Percentiles rank a stretch among this genome's conserved stretches.
Evolutionary conservation across 2,113 vertebrate genomes (phyloP).

Genomic region (Talpa occidentalis): DNA sequence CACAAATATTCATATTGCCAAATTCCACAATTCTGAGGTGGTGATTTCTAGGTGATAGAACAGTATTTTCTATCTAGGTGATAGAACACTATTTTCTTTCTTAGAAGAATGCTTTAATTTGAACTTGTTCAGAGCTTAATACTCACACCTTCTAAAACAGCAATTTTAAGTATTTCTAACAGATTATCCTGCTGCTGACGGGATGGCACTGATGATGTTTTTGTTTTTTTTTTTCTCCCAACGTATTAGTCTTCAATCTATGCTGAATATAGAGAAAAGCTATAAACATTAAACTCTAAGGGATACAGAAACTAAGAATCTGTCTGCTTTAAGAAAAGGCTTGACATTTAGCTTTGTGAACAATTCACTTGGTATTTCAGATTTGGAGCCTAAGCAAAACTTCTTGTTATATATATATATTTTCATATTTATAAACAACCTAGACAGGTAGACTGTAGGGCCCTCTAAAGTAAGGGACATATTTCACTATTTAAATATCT

Average conservation of each 20-base stretch:
- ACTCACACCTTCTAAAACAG: neutral
- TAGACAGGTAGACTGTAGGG: neutral
- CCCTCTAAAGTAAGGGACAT: neutral
- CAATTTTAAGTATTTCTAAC: neutral
- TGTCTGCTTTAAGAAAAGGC: neutral
- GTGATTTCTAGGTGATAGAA: no score
- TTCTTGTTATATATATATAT: neutral
- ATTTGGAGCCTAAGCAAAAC: neutral
- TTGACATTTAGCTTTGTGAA: neutral
- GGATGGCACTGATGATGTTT: neutral
- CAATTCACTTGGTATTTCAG: neutral
- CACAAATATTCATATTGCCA: no score
- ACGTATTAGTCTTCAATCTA: neutral
- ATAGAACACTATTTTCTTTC: neutral
- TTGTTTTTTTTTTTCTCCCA: neutral
- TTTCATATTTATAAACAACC: neutral
- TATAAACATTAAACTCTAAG: neutral
- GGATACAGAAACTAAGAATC: neutral
- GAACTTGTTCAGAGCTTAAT: conserved; percentile 4
- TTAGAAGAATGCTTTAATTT: neutral
- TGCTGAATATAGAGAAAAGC: neutral
- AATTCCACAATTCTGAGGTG: no score
- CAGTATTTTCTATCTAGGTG: no score
- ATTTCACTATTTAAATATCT: neutral
- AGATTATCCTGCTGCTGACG: neutral